Base-by-base conservation (phyloP, 2,113 vertebrate species). In the Elephantulus edwardii region DNA sequence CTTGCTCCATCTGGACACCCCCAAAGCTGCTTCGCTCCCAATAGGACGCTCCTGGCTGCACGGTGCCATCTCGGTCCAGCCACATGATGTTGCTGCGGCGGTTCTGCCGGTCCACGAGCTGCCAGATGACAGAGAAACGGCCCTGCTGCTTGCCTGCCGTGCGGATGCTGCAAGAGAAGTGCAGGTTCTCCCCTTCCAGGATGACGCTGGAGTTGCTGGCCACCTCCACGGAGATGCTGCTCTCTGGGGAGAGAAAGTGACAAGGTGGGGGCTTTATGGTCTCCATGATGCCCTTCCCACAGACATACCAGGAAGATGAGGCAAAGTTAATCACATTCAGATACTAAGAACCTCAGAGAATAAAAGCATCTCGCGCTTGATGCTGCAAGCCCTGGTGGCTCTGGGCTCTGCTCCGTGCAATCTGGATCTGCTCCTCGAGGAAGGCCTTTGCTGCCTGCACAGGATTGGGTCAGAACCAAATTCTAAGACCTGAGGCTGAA, bases 171-270 rank as follows among this genome's bases (percentile, higher is more conserved):
- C 99, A 99, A 94, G 97, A 98, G 96, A 99, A 96, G 94, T 97
- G 98, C 95, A 99, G 97, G 95, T 96, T 97, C 52, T 99, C 98
- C 0, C 99, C 99, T 94, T 99, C 99, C 22, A 99, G 97, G 83
- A 99, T 97, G 94, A 95, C 97, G 4, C 98, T 99, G 89, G 98
- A 97, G 30, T 99, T 99, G 93, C 98, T 98, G 96, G 98, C 96
- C 94, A 99, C 96, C 16, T 98, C 98, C 96, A 99, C 98, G 0
- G 98, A 99, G 95, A 99, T 98, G 97, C 98, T 99, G 97, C 98
- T 99, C 97, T 98, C 99, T 99, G 98, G 20, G 48, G 62, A 90
- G n/a, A 90, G 84, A 95, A 76, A 91, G 78, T 0, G 38, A 28
- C 60, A 52, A 1, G 1, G 77, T 92, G 86, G 75, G 77, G 79